Evolutionary conservation across 1,140 invertebrate genomes (phyloP).

Genomic region (Leptopilina boulardi): DNA sequence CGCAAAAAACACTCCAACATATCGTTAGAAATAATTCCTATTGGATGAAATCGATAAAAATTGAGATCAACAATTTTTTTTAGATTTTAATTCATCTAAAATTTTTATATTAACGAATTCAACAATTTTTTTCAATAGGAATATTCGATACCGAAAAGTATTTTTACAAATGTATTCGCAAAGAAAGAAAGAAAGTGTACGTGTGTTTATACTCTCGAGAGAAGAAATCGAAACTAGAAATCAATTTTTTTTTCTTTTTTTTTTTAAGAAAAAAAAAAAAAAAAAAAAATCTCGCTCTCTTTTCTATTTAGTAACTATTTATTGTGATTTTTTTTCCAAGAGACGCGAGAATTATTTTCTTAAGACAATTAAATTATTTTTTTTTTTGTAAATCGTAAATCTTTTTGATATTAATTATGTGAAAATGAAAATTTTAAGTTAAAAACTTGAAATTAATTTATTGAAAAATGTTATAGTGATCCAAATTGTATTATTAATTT

Average conservation of each 20-base stretch:
- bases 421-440: background rate
- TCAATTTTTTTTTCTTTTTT: background rate
- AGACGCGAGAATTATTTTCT: background rate
- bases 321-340: background rate
- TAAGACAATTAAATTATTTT: background rate
- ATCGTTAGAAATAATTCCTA: slow-evolving; percentile 25
- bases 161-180: slow-evolving; percentile 34
- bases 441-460: background rate
- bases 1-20: background rate
- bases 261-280: no score
- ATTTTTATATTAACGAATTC: background rate
- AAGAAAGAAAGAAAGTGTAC: slow-evolving; percentile 25
- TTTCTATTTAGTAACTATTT: background rate
- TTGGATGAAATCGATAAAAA: slow-evolving; percentile 22
- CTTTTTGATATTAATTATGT: no score
- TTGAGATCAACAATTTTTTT: no score
- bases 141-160: slow-evolving; percentile 37
- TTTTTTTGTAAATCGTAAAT: background rate
- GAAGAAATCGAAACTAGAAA: slow-evolving; percentile 11
- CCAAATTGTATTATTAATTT: background rate
- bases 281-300: slow-evolving; percentile 13
- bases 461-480: background rate
- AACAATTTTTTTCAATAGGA: slow-evolving; percentile 27
- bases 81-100: no score
- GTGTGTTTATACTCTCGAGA: slow-evolving; percentile 8